Conservation (phyloP, 1,140 invertebrate genomes). For the Anastatus disparis region DNA sequence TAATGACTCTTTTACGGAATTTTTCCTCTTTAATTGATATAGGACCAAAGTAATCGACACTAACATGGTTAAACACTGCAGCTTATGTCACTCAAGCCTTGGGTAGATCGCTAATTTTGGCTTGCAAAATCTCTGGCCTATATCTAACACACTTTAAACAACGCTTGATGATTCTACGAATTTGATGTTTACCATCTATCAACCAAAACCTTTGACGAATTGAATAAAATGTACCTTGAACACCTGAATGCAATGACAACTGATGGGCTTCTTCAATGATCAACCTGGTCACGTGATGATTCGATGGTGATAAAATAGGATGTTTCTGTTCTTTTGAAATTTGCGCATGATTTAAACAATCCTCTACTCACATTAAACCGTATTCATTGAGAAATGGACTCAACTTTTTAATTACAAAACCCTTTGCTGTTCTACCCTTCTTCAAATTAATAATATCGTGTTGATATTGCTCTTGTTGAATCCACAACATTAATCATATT, state of each 20-base stretch:
- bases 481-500: too few relatives aligned
- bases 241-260: slow-evolving; percentile 8
- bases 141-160: neutral
- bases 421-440: neutral
- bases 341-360: slow-evolving; percentile 49
- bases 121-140: too few relatives aligned
- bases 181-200: too few relatives aligned
- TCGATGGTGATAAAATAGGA: too few relatives aligned
- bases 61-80: too few relatives aligned
- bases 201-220: slow-evolving; percentile 32
- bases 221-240: slow-evolving; percentile 18
- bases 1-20: too few relatives aligned
- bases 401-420: neutral
- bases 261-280: neutral
- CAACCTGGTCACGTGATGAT: neutral
- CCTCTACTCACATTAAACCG: slow-evolving; percentile 57
- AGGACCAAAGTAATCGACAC: too few relatives aligned
- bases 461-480: too few relatives aligned
- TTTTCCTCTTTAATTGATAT: too few relatives aligned
- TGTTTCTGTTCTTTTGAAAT: too few relatives aligned
- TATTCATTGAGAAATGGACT: slow-evolving; percentile 54
- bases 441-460: neutral
- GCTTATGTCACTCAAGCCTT: neutral
- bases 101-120: neutral
- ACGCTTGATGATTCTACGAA: neutral